Conservation (phyloP, 1,140 invertebrate genomes). For the Acyrthosiphon pisum region DNA sequence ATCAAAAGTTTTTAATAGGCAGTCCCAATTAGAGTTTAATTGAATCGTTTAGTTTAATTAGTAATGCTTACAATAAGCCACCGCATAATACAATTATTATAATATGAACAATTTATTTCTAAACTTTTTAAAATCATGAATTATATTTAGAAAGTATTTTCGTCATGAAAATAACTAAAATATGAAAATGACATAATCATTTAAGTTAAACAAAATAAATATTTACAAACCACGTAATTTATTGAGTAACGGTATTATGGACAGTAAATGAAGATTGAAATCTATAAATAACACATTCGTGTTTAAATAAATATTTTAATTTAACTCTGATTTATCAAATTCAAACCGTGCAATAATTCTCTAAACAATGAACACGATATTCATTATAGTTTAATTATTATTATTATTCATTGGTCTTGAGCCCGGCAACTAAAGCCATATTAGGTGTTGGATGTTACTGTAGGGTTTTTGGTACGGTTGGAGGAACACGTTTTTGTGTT, state of each 20-base stretch:
- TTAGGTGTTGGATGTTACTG: no score
- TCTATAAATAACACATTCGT: no score
- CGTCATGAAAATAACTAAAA: not conserved
- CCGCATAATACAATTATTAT: not conserved
- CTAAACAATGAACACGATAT: no score
- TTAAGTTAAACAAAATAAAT: not conserved
- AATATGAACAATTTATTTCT: slow-evolving; percentile 15
- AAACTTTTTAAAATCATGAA: not conserved
- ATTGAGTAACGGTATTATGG: not conserved
- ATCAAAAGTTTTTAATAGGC: slow-evolving; percentile 36
- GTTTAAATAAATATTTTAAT: no score
- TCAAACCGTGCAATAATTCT: no score
- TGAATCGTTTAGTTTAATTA: slow-evolving; percentile 28
- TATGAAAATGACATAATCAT: not conserved
- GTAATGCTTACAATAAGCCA: not conserved
- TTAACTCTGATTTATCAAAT: no score
- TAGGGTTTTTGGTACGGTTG: no score
- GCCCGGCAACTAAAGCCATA: no score
- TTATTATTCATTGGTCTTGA: no score
- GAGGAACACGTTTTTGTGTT: no score
- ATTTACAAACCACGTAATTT: not conserved
- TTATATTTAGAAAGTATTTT: not conserved
- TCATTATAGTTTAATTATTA: no score
- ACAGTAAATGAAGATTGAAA: no score
- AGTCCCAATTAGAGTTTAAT: slow-evolving; percentile 33